Evolutionary conservation across 2,113 vertebrate species (phyloP).

Genomic region (Hepsetus odoe): DNA sequence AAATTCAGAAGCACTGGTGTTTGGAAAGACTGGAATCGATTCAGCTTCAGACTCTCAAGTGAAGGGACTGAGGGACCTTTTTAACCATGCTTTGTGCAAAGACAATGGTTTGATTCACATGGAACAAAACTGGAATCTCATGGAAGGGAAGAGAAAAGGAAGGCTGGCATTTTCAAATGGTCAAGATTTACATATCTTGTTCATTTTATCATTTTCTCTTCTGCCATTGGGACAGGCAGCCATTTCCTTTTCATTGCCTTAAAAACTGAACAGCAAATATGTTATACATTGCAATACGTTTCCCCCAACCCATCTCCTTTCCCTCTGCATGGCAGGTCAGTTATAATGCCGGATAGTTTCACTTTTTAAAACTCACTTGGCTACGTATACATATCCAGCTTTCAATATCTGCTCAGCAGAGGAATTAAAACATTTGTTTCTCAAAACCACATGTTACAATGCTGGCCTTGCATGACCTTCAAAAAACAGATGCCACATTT

Average conservation of each 20-base stretch:
- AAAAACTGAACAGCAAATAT: neutral
- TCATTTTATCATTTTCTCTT: slow-evolving; percentile 48
- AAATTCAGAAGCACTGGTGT: slow-evolving; percentile 38
- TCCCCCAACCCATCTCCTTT: too few species aligned
- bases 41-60: slow-evolving; percentile 30
- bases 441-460: slow-evolving; percentile 61
- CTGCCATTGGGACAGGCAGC: neutral
- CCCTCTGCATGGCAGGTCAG: neutral
- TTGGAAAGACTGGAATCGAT: slow-evolving; percentile 46
- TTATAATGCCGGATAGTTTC: neutral
- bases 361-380: neutral
- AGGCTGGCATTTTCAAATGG: slow-evolving; percentile 72
- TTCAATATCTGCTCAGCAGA: slow-evolving; percentile 45
- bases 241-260: slow-evolving; percentile 2
- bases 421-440: slow-evolving; percentile 54
- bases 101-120: slow-evolving; percentile 50
- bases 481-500: slow-evolving; percentile 63
- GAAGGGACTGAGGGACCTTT: slow-evolving; percentile 29
- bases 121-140: slow-evolving; percentile 39
- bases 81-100: slow-evolving; percentile 43
- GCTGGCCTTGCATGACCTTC: slow-evolving; percentile 48
- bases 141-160: slow-evolving; percentile 21
- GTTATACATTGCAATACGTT: neutral
- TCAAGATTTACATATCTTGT: slow-evolving; percentile 73
- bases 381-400: neutral